Evolutionary conservation across 2,113 vertebrate genomes (phyloP).

Genomic region (Lates calcarifer): DNA sequence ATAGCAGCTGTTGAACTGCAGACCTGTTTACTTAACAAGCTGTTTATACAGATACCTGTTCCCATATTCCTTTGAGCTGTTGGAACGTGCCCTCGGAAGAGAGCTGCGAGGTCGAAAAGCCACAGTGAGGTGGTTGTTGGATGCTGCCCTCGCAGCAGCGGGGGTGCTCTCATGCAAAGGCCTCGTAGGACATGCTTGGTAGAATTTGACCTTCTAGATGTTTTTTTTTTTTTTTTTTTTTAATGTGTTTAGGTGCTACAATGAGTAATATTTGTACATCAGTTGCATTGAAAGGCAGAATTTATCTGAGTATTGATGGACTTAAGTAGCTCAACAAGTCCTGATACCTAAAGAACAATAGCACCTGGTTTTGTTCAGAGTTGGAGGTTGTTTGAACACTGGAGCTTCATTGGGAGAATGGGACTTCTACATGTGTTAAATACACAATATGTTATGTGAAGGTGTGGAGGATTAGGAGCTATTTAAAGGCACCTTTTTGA

Average conservation of each 20-base stretch:
- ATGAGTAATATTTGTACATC: not conserved
- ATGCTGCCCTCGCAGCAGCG: constrained; percentile 2
- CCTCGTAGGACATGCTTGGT: not conserved
- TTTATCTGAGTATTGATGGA: not conserved
- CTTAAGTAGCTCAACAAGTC: not conserved
- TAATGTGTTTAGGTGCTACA: not conserved
- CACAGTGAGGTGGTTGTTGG: not conserved
- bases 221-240: not conserved
- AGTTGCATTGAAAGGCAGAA: not conserved
- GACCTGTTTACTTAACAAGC: constrained; percentile 52
- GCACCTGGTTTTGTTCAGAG: no score
- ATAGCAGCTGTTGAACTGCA: constrained; percentile 53
- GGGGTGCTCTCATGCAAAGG: not conserved
- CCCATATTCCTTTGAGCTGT: constrained; percentile 42
- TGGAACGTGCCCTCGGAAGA: constrained; percentile 30
- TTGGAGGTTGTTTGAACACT: no score
- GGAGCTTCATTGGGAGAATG: no score
- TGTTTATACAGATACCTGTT: constrained; percentile 63
- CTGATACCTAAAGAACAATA: not conserved
- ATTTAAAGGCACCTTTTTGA: not conserved
- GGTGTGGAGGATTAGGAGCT: not conserved
- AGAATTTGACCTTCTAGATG: not conserved
- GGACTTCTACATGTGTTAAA: no score
- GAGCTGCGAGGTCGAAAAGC: constrained; percentile 1
- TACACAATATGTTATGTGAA: not conserved